Evolutionary conservation across 2,113 vertebrate species (phyloP).

Genomic region (Trogon surrucura): DNA sequence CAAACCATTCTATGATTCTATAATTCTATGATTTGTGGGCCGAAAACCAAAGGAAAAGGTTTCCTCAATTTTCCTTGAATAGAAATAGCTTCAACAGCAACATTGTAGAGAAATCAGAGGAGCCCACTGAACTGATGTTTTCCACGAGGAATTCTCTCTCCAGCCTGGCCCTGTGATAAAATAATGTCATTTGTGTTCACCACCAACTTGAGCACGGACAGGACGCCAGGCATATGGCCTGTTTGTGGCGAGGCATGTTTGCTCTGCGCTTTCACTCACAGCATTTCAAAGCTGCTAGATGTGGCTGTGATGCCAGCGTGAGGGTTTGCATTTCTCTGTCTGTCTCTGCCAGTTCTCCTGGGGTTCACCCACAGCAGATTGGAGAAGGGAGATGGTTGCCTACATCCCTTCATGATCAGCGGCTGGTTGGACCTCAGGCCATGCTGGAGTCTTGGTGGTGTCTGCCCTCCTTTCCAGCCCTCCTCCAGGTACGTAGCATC

Average conservation of each 20-base stretch:
- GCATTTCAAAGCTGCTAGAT: background rate
- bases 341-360: background rate
- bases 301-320: background rate
- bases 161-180: background rate
- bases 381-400: background rate
- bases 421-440: background rate
- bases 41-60: background rate
- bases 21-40: background rate
- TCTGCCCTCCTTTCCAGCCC: background rate
- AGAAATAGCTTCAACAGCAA: background rate
- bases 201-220: background rate
- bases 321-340: background rate
- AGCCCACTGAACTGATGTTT: background rate
- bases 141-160: background rate
- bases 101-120: background rate
- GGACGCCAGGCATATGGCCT: background rate
- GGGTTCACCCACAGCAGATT: background rate
- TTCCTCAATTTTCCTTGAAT: background rate
- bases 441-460: background rate
- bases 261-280: rapidly evolving
- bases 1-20: background rate
- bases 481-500: rapidly evolving
- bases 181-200: background rate
- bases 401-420: background rate
- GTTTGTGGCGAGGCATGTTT: background rate